A percentile compares a stretch with the other conserved stretches of the same genome.
phyloP scores from a whole-genome alignment of 2,113 vertebrate species.

The Elanoides forficatus region DNA sequence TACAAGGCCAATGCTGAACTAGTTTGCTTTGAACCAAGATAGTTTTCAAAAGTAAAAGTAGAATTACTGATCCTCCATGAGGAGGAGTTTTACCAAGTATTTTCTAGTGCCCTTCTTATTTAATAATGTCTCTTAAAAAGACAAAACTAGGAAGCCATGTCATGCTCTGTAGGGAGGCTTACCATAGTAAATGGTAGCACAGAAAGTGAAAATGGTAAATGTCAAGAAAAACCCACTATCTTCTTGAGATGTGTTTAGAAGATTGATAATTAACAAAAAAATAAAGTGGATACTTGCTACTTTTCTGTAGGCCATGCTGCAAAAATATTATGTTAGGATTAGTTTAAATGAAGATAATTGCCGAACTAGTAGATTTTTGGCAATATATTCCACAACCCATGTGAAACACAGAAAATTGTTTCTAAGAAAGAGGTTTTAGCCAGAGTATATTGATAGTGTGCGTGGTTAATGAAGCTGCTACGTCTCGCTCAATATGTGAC shows the following conservation, averaged over 20 bases:
- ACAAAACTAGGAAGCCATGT: not conserved
- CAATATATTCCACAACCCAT: not conserved
- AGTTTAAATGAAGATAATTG: constrained; percentile 43
- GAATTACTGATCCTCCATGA: not conserved
- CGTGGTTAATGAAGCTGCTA: not conserved
- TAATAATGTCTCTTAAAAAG: not conserved
- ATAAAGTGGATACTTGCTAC: constrained; percentile 13
- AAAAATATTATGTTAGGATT: constrained; percentile 48
- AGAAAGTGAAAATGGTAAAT: not conserved
- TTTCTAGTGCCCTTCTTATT: not conserved
- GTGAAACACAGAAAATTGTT: not conserved
- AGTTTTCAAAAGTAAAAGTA: not conserved
- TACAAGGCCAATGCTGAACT: not conserved
- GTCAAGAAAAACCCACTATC: not conserved
- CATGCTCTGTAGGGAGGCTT: not conserved
- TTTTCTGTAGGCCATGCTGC: not conserved
- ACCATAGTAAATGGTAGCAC: not conserved
- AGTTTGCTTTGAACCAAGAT: not conserved
- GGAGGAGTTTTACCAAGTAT: not conserved
- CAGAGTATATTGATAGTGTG: not conserved
- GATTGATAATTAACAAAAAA: constrained; percentile 4
- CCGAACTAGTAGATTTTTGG: not conserved
- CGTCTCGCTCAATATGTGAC: not conserved
- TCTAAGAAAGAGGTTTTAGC: not conserved
- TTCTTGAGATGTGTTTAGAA: not conserved